Evolutionary conservation across 2,888 invertebrate species (phyloP).

Genomic region (Eucera pruinosa): DNA sequence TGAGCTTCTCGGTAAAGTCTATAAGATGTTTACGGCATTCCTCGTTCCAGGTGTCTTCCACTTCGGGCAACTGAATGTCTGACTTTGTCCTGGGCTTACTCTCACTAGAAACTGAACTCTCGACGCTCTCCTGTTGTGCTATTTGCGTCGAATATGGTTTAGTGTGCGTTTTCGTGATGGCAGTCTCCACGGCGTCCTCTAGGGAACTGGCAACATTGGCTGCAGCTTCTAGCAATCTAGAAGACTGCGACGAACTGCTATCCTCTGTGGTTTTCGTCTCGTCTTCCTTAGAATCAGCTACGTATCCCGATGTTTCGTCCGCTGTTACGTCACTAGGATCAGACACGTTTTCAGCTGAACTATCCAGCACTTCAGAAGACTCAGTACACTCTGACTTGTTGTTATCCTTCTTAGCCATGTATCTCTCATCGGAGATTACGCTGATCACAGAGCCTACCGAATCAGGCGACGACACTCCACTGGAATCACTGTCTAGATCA

Average conservation of each 20-base stretch:
- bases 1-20: slow-evolving; percentile 93
- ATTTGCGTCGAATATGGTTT: slow-evolving; percentile 31
- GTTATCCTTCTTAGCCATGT: slow-evolving; percentile 71
- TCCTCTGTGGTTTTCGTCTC: slow-evolving; percentile 36
- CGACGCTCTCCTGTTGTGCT: slow-evolving; percentile 35
- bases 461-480: slow-evolving; percentile 94
- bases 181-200: slow-evolving; percentile 89
- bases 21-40: slow-evolving; percentile 90
- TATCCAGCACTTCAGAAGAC: slow-evolving; percentile 50
- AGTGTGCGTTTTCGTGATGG: slow-evolving; percentile 85
- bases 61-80: slow-evolving; percentile 57
- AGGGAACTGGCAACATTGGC: slow-evolving; percentile 88
- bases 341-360: slow-evolving; percentile 51
- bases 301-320: slow-evolving; percentile 39
- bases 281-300: slow-evolving; percentile 45
- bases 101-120: neutral
- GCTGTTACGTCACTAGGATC: slow-evolving; percentile 48
- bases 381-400: slow-evolving; percentile 54
- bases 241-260: slow-evolving; percentile 76
- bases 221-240: slow-evolving; percentile 88
- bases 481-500: slow-evolving; percentile 95
- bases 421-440: slow-evolving; percentile 88
- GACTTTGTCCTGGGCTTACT: slow-evolving; percentile 19
- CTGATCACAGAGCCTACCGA: slow-evolving; percentile 94
- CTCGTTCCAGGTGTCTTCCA: slow-evolving; percentile 86